A percentile compares a stretch with the other conserved stretches of the same genome.
These are phyloP conservation scores for Novumbra hubbsi DNA, from an alignment of 2,797 vertebrate genomes.

Conservation along the genomic window DNA sequence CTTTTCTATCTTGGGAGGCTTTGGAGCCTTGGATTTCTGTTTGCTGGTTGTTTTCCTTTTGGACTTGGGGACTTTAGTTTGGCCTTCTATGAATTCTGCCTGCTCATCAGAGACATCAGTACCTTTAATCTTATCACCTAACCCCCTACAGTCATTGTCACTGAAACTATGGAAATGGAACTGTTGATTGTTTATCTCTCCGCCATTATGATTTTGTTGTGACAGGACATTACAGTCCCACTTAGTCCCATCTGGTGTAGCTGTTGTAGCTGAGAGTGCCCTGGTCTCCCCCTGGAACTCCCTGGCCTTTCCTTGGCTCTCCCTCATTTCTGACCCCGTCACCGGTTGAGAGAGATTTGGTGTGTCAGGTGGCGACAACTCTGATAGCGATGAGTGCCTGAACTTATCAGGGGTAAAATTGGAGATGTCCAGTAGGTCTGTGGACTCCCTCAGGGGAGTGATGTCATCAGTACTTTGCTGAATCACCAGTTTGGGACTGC, in stretches of 20 bases:
- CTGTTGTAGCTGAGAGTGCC: conserved; percentile 65
- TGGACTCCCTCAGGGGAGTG: conserved; percentile 83
- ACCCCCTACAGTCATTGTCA: conserved; percentile 77
- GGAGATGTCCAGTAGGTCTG: conserved; percentile 87
- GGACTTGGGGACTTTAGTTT: conserved; percentile 78
- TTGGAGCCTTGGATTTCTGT: conserved; percentile 82
- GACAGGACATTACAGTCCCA: conserved; percentile 79
- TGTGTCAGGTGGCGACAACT: conserved; percentile 86
- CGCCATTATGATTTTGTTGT: conserved; percentile 68
- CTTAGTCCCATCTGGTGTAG: conserved; percentile 70
- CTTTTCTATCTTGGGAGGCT: conserved; percentile 80
- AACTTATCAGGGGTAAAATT: conserved; percentile 91
- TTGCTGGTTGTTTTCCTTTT: conserved; percentile 81
- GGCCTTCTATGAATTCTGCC: conserved; percentile 72
- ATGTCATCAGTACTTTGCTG: conserved; percentile 87
- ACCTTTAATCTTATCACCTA: conserved; percentile 75
- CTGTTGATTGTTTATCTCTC: conserved; percentile 45
- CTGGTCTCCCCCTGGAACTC: conserved; percentile 73
- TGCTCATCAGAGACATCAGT: conserved; percentile 76
- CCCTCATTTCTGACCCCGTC: conserved; percentile 74
- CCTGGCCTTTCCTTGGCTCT: conserved; percentile 68
- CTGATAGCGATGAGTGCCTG: conserved; percentile 84
- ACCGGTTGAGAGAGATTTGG: conserved; percentile 86
- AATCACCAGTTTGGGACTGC: conserved; percentile 87
- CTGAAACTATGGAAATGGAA: conserved; percentile 87